Percentiles rank a stretch among this genome's conserved stretches.
Evolutionary conservation across 2,797 vertebrate species (phyloP).

Genomic region (Helostoma temminkii): DNA sequence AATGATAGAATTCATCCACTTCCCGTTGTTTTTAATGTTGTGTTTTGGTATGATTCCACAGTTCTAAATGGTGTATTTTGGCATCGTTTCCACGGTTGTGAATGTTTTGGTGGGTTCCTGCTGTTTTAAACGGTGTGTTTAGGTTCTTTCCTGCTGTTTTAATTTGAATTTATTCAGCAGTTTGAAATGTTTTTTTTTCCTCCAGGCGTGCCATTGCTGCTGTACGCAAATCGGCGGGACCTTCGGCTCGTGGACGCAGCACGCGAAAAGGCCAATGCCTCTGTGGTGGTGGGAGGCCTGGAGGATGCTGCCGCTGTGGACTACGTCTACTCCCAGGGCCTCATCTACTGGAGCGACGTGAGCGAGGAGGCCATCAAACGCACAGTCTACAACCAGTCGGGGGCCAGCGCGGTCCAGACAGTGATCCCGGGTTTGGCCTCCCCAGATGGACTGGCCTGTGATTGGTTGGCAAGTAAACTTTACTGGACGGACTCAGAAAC

Average conservation of each 20-base stretch:
- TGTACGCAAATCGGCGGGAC: slow-evolving; percentile 96
- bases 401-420: slow-evolving; percentile 81
- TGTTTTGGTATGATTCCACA: too few relatives aligned
- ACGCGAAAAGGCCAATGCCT: slow-evolving; percentile 89
- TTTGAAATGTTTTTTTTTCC: background rate
- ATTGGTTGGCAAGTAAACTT: slow-evolving; percentile 95
- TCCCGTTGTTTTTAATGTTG: too few relatives aligned
- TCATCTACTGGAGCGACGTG: slow-evolving; percentile 98
- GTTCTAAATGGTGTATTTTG: too few relatives aligned
- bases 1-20: too few relatives aligned
- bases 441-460: slow-evolving; percentile 95
- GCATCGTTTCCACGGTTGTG: too few relatives aligned
- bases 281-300: slow-evolving; percentile 92
- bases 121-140: too few relatives aligned
- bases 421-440: slow-evolving; percentile 93
- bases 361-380: slow-evolving; percentile 98
- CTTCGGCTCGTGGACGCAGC: slow-evolving; percentile 92
- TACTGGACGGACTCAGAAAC: slow-evolving; percentile 99
- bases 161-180: too few relatives aligned
- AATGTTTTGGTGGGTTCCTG: background rate
- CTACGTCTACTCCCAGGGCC: slow-evolving; percentile 89
- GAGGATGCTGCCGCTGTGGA: slow-evolving; percentile 98
- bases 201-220: slow-evolving; percentile 90
- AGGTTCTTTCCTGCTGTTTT: background rate
- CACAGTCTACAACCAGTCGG: slow-evolving; percentile 89